phyloP scores from a whole-genome alignment of 2,797 vertebrate species.

The Phrynocephalus vlangalii region DNA sequence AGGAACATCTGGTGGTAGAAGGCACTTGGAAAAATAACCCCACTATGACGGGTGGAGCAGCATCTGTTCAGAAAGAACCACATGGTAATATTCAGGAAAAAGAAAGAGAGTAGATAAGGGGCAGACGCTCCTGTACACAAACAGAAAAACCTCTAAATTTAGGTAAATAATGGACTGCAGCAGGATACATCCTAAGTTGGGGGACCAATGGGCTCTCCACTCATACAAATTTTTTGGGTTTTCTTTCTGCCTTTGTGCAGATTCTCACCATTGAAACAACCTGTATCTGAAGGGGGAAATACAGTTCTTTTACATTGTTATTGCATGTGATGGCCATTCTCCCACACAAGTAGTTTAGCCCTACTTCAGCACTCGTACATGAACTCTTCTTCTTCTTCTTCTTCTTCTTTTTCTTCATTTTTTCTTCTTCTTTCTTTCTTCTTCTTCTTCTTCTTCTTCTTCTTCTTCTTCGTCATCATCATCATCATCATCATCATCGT shows the following conservation, averaged over 20 bases:
- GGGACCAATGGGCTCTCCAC: not conserved
- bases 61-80: conserved; percentile 71
- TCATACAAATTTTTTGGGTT: not conserved
- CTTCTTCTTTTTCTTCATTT: too few relatives aligned
- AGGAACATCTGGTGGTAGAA: conserved; percentile 78
- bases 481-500: too few relatives aligned
- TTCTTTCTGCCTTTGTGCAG: not conserved
- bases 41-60: conserved; percentile 68
- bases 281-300: too few relatives aligned
- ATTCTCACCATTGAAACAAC: not conserved
- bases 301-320: not conserved
- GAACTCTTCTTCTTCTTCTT: too few relatives aligned
- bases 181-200: not conserved
- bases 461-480: too few relatives aligned
- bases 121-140: conserved; percentile 1
- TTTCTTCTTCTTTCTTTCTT: too few relatives aligned
- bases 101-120: conserved; percentile 26
- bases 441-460: too few relatives aligned
- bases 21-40: conserved; percentile 73
- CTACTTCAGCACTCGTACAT: too few relatives aligned
- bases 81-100: conserved; percentile 42
- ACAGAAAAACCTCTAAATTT: conserved; percentile 9
- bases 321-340: not conserved
- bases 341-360: not conserved
- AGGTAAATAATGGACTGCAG: not conserved